phyloP scores from a whole-genome alignment of 2,888 invertebrate species.

The Dryococelus australis region DNA sequence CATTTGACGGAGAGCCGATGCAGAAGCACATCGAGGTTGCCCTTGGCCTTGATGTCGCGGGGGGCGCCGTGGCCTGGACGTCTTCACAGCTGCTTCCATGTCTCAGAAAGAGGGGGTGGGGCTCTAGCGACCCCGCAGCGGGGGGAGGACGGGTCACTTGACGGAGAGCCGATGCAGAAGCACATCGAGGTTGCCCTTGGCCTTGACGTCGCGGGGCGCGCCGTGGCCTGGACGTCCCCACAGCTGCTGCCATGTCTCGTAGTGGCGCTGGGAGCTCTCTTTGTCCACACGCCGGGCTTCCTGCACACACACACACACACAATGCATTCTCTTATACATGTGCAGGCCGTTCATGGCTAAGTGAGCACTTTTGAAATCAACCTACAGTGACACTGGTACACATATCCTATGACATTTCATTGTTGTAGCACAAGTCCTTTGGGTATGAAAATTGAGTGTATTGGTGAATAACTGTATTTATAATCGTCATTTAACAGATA shows the following conservation, averaged over 20 bases:
- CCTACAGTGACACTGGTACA: too few relatives aligned
- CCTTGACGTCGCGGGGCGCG: conserved; percentile 57
- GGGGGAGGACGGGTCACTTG: conserved; percentile 32
- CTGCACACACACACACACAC: conserved; percentile 57
- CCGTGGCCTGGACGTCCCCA: conserved; percentile 85
- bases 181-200: conserved; percentile 56
- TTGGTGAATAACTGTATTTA: too few relatives aligned
- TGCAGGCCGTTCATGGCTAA: too few relatives aligned
- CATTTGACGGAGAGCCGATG: conserved; percentile 52
- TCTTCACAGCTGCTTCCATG: conserved; percentile 82
- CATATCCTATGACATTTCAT: too few relatives aligned
- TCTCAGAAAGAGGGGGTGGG: conserved; percentile 61
- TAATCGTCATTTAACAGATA: too few relatives aligned
- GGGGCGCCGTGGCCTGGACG: conserved; percentile 76
- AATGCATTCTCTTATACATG: background rate
- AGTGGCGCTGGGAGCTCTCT: conserved; percentile 73
- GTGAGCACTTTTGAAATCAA: too few relatives aligned
- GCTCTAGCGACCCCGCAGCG: background rate
- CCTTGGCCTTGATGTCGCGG: conserved; percentile 51
- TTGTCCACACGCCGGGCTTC: conserved; percentile 68
- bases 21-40: conserved; percentile 57
- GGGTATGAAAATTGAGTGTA: too few relatives aligned
- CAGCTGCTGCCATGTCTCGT: conserved; percentile 76
- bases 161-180: conserved; percentile 55
- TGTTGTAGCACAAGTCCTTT: too few relatives aligned